Conservation (phyloP, 2,888 invertebrate genomes). For the Protula sp. region DNA sequence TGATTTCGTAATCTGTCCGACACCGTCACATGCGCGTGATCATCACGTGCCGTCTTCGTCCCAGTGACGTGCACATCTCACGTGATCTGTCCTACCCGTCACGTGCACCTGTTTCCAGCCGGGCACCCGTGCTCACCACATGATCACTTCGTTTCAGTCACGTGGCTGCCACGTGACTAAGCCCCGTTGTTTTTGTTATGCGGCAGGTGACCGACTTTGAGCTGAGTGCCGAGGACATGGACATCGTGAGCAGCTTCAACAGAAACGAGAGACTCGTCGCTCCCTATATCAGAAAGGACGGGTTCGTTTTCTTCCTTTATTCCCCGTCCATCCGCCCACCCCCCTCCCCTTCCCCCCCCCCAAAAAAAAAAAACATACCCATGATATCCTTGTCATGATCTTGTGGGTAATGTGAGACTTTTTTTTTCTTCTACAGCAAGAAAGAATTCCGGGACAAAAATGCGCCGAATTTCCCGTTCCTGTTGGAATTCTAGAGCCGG, state of each 20-base stretch:
- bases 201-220: conserved; percentile 41
- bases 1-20: no score
- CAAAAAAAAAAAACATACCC: no score
- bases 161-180: no score
- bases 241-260: conserved; percentile 21
- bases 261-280: conserved; percentile 7
- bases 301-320: conserved; percentile 7
- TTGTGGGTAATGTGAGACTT: background rate
- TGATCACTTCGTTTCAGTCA: no score
- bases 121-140: no score
- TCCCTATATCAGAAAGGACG: conserved; percentile 4
- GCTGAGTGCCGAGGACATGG: conserved; percentile 35
- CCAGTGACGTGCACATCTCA: no score
- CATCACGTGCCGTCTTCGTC: no score
- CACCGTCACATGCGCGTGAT: no score
- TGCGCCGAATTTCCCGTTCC: conserved; percentile 15
- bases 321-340: background rate
- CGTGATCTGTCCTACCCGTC: no score
- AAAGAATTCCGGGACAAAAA: conserved; percentile 6
- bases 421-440: conserved; percentile 7
- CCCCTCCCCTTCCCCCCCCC: no score
- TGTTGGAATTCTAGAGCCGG: background rate
- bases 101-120: no score
- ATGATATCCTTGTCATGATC: background rate
- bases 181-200: no score